A percentile compares a stretch with the other conserved stretches of the same genome.
These are phyloP conservation scores for Actinostola sp. DNA, from an alignment of 92 coral and sea anemone genomes.

Conservation along the genomic window DNA sequence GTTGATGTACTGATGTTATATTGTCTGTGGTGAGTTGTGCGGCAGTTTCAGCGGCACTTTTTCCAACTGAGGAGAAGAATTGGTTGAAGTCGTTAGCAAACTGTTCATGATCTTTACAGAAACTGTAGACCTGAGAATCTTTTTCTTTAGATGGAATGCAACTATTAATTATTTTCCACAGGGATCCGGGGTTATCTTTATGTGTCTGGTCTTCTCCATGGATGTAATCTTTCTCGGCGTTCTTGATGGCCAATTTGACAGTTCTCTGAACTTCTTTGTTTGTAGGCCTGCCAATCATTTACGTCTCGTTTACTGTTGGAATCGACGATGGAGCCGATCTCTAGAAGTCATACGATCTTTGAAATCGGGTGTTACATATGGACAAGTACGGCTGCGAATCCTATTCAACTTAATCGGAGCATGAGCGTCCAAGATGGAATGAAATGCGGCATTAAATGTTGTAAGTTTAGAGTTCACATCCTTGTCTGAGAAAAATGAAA, in stretches of 20 bases:
- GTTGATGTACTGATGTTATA: not conserved
- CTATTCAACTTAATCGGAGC: slow-evolving; percentile 42
- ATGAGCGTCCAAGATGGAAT: slow-evolving; percentile 26
- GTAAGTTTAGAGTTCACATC: slow-evolving; percentile 21
- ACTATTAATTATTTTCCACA: slow-evolving; percentile 39
- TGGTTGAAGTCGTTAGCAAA: slow-evolving; percentile 23
- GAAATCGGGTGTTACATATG: slow-evolving; percentile 19
- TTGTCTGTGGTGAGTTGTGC: slow-evolving; percentile 1
- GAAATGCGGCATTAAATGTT: slow-evolving; percentile 31
- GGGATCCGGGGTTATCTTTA: slow-evolving; percentile 39
- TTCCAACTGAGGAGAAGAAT: slow-evolving; percentile 24
- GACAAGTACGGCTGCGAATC: slow-evolving; percentile 26
- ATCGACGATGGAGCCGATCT: slow-evolving; percentile 30
- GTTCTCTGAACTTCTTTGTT: slow-evolving; percentile 1
- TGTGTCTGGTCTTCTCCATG: slow-evolving; percentile 14
- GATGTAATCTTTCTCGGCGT: slow-evolving; percentile 17
- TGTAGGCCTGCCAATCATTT: slow-evolving; percentile 26
- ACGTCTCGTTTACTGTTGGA: slow-evolving; percentile 19
- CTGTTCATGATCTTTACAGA: slow-evolving; percentile 1
- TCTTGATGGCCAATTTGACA: not conserved
- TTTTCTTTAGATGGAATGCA: slow-evolving; percentile 23
- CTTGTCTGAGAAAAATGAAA: slow-evolving; percentile 5
- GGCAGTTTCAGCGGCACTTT: slow-evolving; percentile 9
- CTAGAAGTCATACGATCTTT: slow-evolving; percentile 28
- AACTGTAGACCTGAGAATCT: not conserved